These are phyloP conservation scores for Eulemur rubriventer DNA, from an alignment of 2,797 vertebrate genomes.

Conservation along the genomic window DNA sequence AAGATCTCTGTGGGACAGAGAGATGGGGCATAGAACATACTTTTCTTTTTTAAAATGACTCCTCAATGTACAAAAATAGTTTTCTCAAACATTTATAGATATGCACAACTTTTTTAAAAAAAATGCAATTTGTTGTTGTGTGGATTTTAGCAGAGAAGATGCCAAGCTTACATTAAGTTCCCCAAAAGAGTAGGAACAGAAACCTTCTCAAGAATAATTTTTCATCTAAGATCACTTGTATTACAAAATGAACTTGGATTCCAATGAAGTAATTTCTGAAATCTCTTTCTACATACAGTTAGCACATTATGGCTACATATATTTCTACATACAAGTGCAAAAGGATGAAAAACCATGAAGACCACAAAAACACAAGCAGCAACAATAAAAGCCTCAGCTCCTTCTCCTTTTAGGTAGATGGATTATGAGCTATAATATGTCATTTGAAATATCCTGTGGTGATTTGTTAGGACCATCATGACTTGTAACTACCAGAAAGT, in stretches of 20 bases:
- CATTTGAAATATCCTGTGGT: neutral
- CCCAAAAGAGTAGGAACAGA: neutral
- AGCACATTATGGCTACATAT: neutral
- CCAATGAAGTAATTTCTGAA: neutral
- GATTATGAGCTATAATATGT: neutral
- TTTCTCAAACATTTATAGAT: neutral
- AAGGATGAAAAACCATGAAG: neutral
- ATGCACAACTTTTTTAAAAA: neutral
- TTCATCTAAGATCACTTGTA: neutral
- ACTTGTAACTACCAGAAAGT: constrained; percentile 14
- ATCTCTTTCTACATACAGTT: neutral
- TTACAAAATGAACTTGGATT: neutral
- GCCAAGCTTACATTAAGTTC: neutral
- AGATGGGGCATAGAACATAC: neutral
- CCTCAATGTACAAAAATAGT: neutral
- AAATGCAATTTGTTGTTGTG: neutral
- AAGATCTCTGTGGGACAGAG: neutral
- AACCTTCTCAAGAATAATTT: neutral
- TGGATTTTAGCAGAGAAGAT: neutral
- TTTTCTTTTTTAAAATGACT: neutral
- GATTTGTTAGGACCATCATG: neutral
- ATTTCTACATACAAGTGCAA: neutral
- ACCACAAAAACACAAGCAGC: neutral
- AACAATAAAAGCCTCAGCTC: neutral
- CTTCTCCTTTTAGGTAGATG: neutral